These are phyloP conservation scores for Lymantria dispar DNA, from an alignment of 2,888 invertebrate species.

Conservation along the genomic window DNA sequence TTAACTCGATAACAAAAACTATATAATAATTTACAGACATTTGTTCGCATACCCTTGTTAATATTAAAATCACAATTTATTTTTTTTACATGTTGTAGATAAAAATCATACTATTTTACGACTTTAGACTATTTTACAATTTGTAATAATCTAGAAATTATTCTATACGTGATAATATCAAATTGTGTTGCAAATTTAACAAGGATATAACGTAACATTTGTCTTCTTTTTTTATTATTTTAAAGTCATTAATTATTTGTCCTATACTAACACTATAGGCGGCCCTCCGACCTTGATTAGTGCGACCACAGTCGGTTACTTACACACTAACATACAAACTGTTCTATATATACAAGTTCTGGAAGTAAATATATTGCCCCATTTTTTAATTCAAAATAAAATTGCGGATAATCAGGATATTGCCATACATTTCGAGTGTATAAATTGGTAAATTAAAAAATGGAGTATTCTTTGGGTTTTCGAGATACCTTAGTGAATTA, in stretches of 20 bases:
- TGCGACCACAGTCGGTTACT: constrained; percentile 67
- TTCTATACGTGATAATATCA: not conserved
- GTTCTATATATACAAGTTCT: constrained; percentile 29
- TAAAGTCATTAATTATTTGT: constrained; percentile 14
- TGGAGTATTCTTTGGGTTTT: constrained; percentile 33
- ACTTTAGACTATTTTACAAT: not conserved
- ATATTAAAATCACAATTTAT: constrained; percentile 2
- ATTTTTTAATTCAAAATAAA: constrained; percentile 26
- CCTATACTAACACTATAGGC: constrained; percentile 72
- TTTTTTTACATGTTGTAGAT: not conserved
- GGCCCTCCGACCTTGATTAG: constrained; percentile 67
- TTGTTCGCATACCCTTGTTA: constrained; percentile 34
- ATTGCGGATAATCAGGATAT: constrained; percentile 9
- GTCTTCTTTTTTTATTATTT: constrained; percentile 15
- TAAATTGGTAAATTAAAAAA: constrained; percentile 28
- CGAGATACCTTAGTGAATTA: constrained; percentile 18
- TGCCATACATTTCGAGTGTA: constrained; percentile 12
- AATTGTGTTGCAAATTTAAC: constrained; percentile 19
- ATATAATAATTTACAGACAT: constrained; percentile 47
- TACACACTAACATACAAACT: constrained; percentile 45
- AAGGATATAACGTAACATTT: constrained; percentile 31
- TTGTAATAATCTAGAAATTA: not conserved
- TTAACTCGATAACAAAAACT: constrained; percentile 45
- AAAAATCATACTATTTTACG: not conserved
- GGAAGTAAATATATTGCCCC: constrained; percentile 22